Percentiles rank a stretch among this genome's conserved stretches.
phyloP scores from a whole-genome alignment of 2,888 invertebrate species.

The Athalia rosae region DNA sequence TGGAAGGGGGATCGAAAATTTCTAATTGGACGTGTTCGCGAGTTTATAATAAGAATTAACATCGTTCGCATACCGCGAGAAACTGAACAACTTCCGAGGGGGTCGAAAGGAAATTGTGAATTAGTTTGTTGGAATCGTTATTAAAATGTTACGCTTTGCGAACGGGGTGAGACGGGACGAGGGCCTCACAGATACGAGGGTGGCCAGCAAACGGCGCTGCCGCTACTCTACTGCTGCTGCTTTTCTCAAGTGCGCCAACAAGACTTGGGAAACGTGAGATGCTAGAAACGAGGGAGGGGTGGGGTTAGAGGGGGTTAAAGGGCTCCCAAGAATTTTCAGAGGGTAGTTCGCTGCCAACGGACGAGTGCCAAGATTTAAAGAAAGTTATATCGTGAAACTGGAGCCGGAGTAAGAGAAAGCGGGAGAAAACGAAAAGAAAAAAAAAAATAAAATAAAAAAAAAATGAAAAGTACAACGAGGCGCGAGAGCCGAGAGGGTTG shows the following conservation, averaged over 20 bases:
- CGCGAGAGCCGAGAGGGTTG: background rate
- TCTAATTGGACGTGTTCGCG: conserved; percentile 36
- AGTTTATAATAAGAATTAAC: conserved; percentile 12
- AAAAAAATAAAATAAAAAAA: background rate
- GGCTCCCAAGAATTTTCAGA: conserved; percentile 36
- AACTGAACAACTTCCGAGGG: background rate
- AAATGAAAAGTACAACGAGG: no score
- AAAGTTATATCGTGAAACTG: conserved; percentile 34
- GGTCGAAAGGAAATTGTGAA: background rate
- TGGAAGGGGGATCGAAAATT: conserved; percentile 3
- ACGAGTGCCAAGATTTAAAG: conserved; percentile 38
- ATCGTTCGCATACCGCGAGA: background rate
- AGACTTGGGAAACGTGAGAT: conserved; percentile 14
- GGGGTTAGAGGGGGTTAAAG: conserved; percentile 2
- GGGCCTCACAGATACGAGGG: background rate
- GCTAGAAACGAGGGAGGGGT: background rate
- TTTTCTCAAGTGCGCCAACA: conserved; percentile 17
- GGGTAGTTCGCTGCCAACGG: conserved; percentile 22
- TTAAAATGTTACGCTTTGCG: conserved; percentile 38
- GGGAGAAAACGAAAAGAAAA: background rate
- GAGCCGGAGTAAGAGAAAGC: conserved; percentile 17
- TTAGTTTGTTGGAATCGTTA: conserved; percentile 33
- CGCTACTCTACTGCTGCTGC: background rate
- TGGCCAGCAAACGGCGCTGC: conserved; percentile 11
- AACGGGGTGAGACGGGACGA: background rate